Evolutionary conservation across 64 coral and sea anemone genomes (phyloP).

Genomic region (Actinia equina): DNA sequence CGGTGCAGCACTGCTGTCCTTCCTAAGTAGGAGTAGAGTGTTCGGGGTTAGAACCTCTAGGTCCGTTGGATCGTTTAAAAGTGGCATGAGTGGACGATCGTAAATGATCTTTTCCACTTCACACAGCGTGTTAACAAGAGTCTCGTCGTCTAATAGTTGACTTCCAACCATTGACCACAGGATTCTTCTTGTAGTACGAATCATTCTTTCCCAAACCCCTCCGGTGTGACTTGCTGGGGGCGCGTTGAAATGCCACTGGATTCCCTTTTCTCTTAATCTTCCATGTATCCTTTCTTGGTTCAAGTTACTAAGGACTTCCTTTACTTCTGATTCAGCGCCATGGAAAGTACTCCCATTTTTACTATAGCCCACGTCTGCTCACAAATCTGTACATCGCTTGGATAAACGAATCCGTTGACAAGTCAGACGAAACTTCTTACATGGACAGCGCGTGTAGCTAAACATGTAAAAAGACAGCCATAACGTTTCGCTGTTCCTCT

Average conservation of each 20-base stretch:
- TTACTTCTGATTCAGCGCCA: constrained; percentile 11
- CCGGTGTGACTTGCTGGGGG: constrained; percentile 1
- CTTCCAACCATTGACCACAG: background rate
- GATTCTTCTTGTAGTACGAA: constrained; percentile 14
- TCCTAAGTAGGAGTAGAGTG: constrained; percentile 24
- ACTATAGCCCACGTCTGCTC: constrained; percentile 26
- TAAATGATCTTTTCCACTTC: constrained; percentile 42
- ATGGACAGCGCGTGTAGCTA: constrained; percentile 5
- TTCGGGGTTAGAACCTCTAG: constrained; percentile 44
- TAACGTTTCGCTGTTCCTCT: constrained; percentile 8
- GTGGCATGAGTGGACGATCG: background rate
- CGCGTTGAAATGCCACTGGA: constrained; percentile 39
- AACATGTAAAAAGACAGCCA: constrained; percentile 28
- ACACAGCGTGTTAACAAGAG: background rate
- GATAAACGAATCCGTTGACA: constrained; percentile 21
- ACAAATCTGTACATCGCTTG: constrained; percentile 31
- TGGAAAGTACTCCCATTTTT: constrained; percentile 22
- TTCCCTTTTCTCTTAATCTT: constrained; percentile 5
- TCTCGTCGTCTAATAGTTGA: background rate
- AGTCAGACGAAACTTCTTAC: constrained; percentile 24
- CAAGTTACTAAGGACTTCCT: background rate
- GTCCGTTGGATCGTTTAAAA: constrained; percentile 20
- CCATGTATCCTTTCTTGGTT: constrained; percentile 21
- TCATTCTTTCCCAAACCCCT: constrained; percentile 22
- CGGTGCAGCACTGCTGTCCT: background rate